Evolutionary conservation across 2,888 invertebrate species (phyloP).

Genomic region (Anthrax anthrax): DNA sequence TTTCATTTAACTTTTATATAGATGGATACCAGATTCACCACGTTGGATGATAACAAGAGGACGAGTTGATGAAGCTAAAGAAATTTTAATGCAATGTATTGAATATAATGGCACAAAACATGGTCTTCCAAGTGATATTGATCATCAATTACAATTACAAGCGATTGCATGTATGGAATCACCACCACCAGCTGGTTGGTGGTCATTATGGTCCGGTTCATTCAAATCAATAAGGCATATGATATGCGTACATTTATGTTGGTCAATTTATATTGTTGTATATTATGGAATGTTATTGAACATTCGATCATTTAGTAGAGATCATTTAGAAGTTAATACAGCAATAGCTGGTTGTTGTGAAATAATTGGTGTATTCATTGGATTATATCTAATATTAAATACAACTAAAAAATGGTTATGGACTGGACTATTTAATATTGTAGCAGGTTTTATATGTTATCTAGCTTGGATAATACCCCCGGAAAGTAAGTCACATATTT

Average conservation of each 20-base stretch:
- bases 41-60: slow-evolving; percentile 36
- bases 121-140: slow-evolving; percentile 31
- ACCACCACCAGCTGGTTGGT: slow-evolving; percentile 31
- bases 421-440: slow-evolving; percentile 31
- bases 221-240: slow-evolving; percentile 29
- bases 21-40: slow-evolving; percentile 37
- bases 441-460: slow-evolving; percentile 28
- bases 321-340: slow-evolving; percentile 34
- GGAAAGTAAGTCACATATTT: slow-evolving; percentile 16
- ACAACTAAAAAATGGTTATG: slow-evolving; percentile 32
- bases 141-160: slow-evolving; percentile 31
- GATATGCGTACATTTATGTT: slow-evolving; percentile 30
- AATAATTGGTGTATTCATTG: slow-evolving; percentile 32
- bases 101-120: slow-evolving; percentile 30
- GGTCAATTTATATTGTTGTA: slow-evolving; percentile 34
- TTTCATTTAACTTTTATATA: slow-evolving; percentile 9
- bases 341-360: slow-evolving; percentile 32
- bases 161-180: slow-evolving; percentile 31
- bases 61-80: slow-evolving; percentile 30
- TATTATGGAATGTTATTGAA: slow-evolving; percentile 37
- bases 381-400: slow-evolving; percentile 28
- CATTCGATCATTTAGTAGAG: slow-evolving; percentile 35
- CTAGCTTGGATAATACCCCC: slow-evolving; percentile 31
- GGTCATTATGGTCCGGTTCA: slow-evolving; percentile 31
- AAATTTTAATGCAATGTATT: slow-evolving; percentile 30